Conservation (phyloP, 2,797 vertebrate species). For the Propithecus perrieri region DNA sequence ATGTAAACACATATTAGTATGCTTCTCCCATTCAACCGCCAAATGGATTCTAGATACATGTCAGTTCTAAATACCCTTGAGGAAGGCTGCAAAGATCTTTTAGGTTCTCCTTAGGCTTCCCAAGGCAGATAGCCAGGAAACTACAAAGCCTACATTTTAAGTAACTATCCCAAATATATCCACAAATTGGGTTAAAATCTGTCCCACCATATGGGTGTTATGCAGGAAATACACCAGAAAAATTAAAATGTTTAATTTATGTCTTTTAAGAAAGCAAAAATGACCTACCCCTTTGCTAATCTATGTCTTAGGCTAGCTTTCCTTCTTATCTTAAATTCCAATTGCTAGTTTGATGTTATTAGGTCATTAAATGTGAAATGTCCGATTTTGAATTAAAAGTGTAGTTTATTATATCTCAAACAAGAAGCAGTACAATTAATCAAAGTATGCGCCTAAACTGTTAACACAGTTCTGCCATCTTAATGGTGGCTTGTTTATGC, state of each 20-base stretch:
- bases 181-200: slow-evolving; percentile 15
- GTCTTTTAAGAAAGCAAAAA: background rate
- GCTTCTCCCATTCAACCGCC: background rate
- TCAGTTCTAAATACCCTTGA: background rate
- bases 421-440: too few relatives aligned
- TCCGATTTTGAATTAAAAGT: too few relatives aligned
- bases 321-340: background rate
- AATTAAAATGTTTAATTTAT: background rate
- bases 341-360: background rate
- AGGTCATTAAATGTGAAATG: too few relatives aligned
- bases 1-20: too few relatives aligned
- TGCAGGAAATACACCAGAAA: background rate
- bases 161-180: background rate
- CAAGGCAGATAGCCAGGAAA: background rate
- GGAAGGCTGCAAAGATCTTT: background rate
- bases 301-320: background rate
- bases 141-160: background rate
- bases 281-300: background rate
- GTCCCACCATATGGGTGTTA: background rate
- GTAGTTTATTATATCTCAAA: too few relatives aligned
- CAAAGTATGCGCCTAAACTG: too few relatives aligned
- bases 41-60: background rate
- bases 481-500: too few relatives aligned
- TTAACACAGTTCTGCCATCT: too few relatives aligned
- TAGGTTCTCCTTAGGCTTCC: background rate